phyloP scores from a whole-genome alignment of 2,113 vertebrate genomes.

The Lucifuga dentata region DNA sequence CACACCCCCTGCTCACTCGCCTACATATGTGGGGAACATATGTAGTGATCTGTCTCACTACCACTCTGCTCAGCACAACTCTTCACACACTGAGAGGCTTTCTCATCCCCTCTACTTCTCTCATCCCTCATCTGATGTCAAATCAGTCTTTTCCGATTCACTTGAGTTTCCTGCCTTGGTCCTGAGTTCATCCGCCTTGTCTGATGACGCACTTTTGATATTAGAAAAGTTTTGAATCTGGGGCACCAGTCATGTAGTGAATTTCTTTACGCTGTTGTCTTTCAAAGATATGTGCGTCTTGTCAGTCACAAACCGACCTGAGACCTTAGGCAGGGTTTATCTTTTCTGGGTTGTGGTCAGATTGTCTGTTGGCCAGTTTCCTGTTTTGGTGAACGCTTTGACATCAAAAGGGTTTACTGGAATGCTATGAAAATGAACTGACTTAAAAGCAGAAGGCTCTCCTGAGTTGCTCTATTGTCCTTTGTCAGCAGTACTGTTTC shows the following conservation, averaged over 20 bases:
- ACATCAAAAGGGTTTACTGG: conserved; percentile 68
- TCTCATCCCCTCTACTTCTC: conserved; percentile 58
- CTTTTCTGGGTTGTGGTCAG: conserved; percentile 72
- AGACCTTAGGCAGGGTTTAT: conserved; percentile 44
- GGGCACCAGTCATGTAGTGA: conserved; percentile 6
- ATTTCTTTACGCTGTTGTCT: conserved; percentile 23
- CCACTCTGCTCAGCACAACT: conserved; percentile 60
- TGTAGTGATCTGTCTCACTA: conserved; percentile 80
- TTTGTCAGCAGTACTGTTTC: conserved; percentile 47
- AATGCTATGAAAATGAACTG: conserved; percentile 55
- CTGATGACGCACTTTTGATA: conserved; percentile 30
- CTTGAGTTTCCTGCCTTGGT: conserved; percentile 45
- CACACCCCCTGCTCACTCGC: conserved; percentile 33
- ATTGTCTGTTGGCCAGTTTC: conserved; percentile 65
- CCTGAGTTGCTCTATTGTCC: conserved; percentile 65
- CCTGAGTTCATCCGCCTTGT: conserved; percentile 64
- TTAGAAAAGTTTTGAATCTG: conserved; percentile 30
- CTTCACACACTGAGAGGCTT: conserved; percentile 58
- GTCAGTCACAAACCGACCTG: conserved; percentile 14
- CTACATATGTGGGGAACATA: conserved; percentile 79
- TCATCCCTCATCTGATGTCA: conserved; percentile 70
- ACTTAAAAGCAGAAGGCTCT: conserved; percentile 68
- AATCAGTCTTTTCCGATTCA: conserved; percentile 46
- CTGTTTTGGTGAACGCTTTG: conserved; percentile 69
- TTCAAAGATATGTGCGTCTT: neutral